Base-by-base conservation (phyloP, 1,140 invertebrate genomes). In the Diorhabda sublineata region DNA sequence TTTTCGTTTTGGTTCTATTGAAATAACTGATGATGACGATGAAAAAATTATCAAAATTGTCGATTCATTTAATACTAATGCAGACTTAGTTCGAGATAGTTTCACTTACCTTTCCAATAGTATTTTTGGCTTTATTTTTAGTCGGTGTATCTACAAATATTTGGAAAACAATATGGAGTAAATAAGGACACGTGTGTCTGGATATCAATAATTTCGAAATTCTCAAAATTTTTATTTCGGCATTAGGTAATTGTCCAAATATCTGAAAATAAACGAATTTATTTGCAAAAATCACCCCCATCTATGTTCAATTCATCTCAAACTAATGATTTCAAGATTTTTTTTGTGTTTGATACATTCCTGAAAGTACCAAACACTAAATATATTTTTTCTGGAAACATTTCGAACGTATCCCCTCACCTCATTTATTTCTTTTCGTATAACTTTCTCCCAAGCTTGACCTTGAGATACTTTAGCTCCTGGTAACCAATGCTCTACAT, bases 101-200 rank as follows among this genome's bases (percentile, higher is more conserved):
- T 26, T 26, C 26, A 26, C 26, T 9, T 67, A 78, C 75, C 68
- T 74, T 77, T 71, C 75, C 75, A 64, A 71, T 73, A 0, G 68
- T 69, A 60, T 60, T 75, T 69, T 77, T 78, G 0, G 72, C 69
- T 68, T 73, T 76, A 43, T 75, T 76, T 62, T 75, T 76, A 7
- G 58, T 58, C 26, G 68, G 66, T 5, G 45, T n/a, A 42, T 66
- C 66, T 3, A 78, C 66, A 43, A 43, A 45, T 4, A 72, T 5
- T 11, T 64, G 43, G 65, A 72, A 77, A 26, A 78, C 69, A 9
- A 69, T 68, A 63, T 78, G 77, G 7, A 71, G 67, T 5, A 76
- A 56, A 5, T 52, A 67, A 45, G 52, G 7, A 44, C 45, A 2
- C 6, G 43, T 57, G 42, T 70, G 64, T 56, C 69, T 59, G 2